Base-by-base conservation (phyloP, 2,113 vertebrate genomes). In the Lichenostomus cassidix region DNA sequence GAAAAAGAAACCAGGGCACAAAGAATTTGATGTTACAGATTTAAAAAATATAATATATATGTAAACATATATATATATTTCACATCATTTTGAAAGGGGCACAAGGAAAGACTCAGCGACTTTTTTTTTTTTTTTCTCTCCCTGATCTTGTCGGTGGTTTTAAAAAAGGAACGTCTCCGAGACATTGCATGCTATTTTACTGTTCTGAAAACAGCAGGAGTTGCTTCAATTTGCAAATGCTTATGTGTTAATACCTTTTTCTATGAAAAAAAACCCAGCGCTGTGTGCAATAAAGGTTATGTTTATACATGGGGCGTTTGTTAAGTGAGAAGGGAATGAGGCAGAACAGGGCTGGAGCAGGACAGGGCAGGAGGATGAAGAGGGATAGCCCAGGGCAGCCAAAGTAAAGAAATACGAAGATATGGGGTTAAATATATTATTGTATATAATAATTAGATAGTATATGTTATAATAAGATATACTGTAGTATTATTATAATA, bases 241-340 rank as follows among this genome's bases (percentile, higher is more conserved):
- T 99, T 99, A 99, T 98, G 98, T 99, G 99, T 99, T 99, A 98
- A 98, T 98, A 99, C 98, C 98, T 99, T 98, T 99, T 99, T 99
- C 98, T 99, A 99, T 99, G 98, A 99, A 97, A 98, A 98, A 98
- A 99, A 98, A 98, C 98, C 97, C 98, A 98, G 99, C 98, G 98
- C 98, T 98, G 99, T 99, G 99, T 99, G 99, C 99, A 99, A 99
- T 99, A 99, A 99, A 99, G 96, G 98, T 98, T 99, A 99, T 99
- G 98, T 99, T 99, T 99, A 98, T 99, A 99, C 41, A 77, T 3
- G 89, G 93, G 93, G 98, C 53, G 96, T 92, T 94, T 94, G 70
- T 88, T 62, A 91, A 78, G 94, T 9, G 8, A 67, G 75, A 59
- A 39, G 91, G 87, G 90, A 65, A 3, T 29, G 0, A 52, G 87